Evolutionary conservation across 2,113 vertebrate genomes (phyloP), one percentile per base, ranked within the genome.

Genomic region (Microtus richardsoni): DNA sequence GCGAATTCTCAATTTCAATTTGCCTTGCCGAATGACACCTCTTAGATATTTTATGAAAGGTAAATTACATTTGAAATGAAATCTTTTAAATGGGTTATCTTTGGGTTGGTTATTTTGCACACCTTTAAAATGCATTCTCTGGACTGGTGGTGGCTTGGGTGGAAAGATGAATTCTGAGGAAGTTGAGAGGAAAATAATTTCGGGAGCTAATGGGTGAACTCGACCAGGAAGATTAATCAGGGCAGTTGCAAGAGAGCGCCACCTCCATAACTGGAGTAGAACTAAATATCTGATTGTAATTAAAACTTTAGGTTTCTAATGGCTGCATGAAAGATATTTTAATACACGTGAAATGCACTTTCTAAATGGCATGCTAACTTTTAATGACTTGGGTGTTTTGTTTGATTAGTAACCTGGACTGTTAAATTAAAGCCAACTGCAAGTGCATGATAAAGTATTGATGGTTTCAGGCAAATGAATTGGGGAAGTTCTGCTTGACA

Each of bases 401-500:
- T 99, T 99, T 99, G 98, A 99, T 99, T 99, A 99, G 98, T 98
- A 99, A 99, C 98, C 98, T 99, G 98, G 98, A 99, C 98, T 99
- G 98, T 99, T 99, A 99, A 99, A 99, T 99, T 99, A 98, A 99
- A 99, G 98, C 98, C 98, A 98, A 99, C 98, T 99, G 98, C 98
- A 98, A 99, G 98, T 97, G 98, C 98, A 97, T 99, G 98, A 99
- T 99, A 99, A 99, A 99, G 98, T 99, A 99, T 98, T 99, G 98
- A 99, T 99, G 98, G 98, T 99, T 98, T 99, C 98, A 99, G 98
- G 98, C 98, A 99, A 99, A 98, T 98, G 98, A 98, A 98, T 98
- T 98, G 98, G 98, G 98, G 98, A 98, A 98, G 98, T 98, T 99
- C 98, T 98, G 98, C 98, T 98, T 99, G 98, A 99, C 98, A 98